These are phyloP conservation scores for Cataglyphis cursor DNA, from an alignment of 2,888 invertebrate species.

Conservation along the genomic window DNA sequence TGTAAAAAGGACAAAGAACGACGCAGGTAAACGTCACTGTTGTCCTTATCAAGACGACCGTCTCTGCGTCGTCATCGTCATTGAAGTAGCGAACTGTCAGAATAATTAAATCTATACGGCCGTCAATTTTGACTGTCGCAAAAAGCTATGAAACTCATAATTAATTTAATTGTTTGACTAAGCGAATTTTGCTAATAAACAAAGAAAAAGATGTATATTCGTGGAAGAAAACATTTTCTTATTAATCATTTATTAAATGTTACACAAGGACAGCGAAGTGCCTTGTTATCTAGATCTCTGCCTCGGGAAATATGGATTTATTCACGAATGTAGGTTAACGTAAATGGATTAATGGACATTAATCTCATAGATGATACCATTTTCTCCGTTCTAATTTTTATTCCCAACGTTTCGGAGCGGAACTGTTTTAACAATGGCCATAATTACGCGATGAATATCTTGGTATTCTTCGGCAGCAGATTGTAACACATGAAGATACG, in stretches of 20 bases:
- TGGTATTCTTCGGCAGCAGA: constrained; percentile 41
- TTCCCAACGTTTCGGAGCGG: constrained; percentile 53
- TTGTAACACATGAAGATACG: constrained; percentile 34
- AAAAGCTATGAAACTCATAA: constrained; percentile 42
- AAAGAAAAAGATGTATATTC: constrained; percentile 23
- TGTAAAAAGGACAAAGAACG: constrained; percentile 73
- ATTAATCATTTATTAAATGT: background rate
- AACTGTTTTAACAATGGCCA: constrained; percentile 38
- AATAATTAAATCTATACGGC: constrained; percentile 73
- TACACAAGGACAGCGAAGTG: background rate
- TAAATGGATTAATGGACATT: constrained; percentile 37
- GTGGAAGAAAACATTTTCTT: background rate
- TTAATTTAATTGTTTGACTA: constrained; percentile 48
- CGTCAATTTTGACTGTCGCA: constrained; percentile 48
- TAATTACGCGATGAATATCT: constrained; percentile 44
- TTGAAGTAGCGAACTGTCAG: constrained; percentile 28
- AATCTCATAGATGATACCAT: constrained; percentile 19
- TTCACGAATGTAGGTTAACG: constrained; percentile 34
- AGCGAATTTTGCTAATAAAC: constrained; percentile 2
- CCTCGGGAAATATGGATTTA: background rate
- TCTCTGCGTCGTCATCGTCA: constrained; percentile 5
- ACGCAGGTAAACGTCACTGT: constrained; percentile 70
- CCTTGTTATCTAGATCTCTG: background rate
- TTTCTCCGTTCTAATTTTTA: constrained; percentile 52
- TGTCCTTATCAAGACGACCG: constrained; percentile 35